These are phyloP conservation scores for Sapajus apella DNA, from an alignment of 2,113 vertebrate species.

Conservation along the genomic window DNA sequence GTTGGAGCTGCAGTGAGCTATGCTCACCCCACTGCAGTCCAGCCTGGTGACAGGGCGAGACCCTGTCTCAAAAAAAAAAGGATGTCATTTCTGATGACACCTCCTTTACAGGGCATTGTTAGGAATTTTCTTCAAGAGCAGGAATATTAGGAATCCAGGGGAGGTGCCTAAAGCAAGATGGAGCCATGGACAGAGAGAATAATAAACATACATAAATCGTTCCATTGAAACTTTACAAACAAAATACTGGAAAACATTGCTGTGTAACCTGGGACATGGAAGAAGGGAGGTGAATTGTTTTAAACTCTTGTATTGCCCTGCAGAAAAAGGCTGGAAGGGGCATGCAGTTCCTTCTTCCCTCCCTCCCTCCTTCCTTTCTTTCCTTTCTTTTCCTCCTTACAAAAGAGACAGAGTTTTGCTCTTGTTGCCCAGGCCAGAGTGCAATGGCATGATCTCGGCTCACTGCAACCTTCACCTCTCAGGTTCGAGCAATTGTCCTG, in stretches of 20 bases:
- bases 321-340: background rate
- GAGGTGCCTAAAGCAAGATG: background rate
- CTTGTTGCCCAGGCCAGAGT: too few species aligned
- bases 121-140: background rate
- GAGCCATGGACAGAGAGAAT: fast-evolving
- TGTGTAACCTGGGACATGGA: background rate
- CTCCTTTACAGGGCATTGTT: background rate
- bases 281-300: background rate
- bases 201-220: background rate
- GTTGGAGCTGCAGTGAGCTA: too few species aligned
- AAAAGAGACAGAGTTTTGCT: too few species aligned
- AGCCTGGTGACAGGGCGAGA: too few species aligned
- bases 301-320: background rate
- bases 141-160: background rate
- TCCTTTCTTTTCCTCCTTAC: too few species aligned
- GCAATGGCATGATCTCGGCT: too few species aligned
- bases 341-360: too few species aligned
- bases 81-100: background rate
- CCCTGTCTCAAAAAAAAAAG: too few species aligned
- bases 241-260: background rate
- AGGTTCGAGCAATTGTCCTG: too few species aligned
- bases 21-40: too few species aligned
- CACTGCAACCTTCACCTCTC: too few species aligned
- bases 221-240: background rate
- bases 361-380: too few species aligned